phyloP scores from a whole-genome alignment of 2,113 vertebrate genomes.

The Alaudala cheleensis region DNA sequence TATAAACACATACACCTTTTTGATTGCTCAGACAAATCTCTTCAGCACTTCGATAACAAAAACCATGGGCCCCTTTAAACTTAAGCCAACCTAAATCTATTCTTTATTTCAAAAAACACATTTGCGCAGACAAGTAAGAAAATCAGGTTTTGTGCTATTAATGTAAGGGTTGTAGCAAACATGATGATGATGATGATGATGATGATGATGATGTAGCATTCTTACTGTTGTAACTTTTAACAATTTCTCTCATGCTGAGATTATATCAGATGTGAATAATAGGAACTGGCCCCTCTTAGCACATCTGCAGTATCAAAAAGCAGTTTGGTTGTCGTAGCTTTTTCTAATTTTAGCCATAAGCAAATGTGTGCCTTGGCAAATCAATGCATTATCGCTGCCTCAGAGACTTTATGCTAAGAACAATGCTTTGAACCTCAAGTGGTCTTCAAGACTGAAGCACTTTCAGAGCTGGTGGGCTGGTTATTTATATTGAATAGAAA shows the following conservation, averaged over 20 bases:
- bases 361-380: background rate
- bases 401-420: background rate
- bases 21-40: constrained; percentile 22
- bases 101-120: background rate
- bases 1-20: background rate
- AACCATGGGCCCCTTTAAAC: constrained; percentile 7
- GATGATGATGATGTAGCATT: background rate
- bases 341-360: constrained; percentile 6
- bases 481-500: background rate
- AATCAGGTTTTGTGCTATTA: background rate
- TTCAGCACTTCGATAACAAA: background rate
- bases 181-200: background rate
- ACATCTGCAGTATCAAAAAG: background rate
- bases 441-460: constrained; percentile 10
- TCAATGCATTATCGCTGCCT: background rate
- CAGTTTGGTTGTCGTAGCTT: background rate
- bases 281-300: background rate
- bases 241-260: background rate
- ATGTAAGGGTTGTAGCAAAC: background rate
- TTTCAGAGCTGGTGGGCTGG: background rate
- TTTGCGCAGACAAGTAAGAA: constrained; percentile 1
- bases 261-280: background rate
- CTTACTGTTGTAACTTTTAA: background rate
- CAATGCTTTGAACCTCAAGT: constrained; percentile 55
- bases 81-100: constrained; percentile 13